Percentiles rank a stretch among this genome's conserved stretches.
phyloP scores from a whole-genome alignment of 2,113 vertebrate genomes.

The Uria lomvia region DNA sequence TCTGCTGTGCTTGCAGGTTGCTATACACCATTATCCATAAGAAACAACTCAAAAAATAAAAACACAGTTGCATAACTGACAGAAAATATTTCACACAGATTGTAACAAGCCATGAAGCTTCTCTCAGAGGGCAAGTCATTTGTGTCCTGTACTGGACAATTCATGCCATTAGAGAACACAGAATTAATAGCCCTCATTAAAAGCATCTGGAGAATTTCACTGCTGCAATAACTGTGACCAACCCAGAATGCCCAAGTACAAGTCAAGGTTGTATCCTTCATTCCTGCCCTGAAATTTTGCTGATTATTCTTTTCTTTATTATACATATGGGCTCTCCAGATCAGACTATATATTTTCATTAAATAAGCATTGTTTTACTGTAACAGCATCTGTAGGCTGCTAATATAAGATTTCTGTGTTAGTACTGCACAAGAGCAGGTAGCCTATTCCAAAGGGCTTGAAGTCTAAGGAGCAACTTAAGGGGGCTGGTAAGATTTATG shows the following conservation, averaged over 20 bases:
- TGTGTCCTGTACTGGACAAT: conserved; percentile 15
- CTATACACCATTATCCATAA: background rate
- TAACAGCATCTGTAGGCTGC: background rate
- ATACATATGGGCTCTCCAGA: background rate
- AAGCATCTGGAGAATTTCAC: conserved; percentile 57
- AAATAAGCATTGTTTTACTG: background rate
- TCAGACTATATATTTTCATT: background rate
- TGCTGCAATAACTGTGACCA: background rate
- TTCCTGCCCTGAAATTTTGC: background rate
- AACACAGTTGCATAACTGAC: background rate
- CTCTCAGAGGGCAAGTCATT: conserved; percentile 22
- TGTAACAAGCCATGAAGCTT: background rate
- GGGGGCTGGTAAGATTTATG: background rate
- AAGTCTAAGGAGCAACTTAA: background rate
- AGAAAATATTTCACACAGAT: background rate
- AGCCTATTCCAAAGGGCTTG: background rate
- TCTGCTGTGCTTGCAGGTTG: background rate
- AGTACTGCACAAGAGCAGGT: background rate
- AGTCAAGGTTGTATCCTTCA: conserved; percentile 37
- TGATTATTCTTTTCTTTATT: background rate
- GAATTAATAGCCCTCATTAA: conserved; percentile 67
- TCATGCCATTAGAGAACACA: conserved; percentile 44
- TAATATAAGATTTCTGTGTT: background rate
- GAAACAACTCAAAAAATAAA: background rate
- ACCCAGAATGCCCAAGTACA: background rate